A percentile compares a stretch with the other conserved stretches of the same genome.
These are phyloP conservation scores for Chiroxiphia lanceolata DNA, from an alignment of 2,797 vertebrate genomes.

Conservation along the genomic window DNA sequence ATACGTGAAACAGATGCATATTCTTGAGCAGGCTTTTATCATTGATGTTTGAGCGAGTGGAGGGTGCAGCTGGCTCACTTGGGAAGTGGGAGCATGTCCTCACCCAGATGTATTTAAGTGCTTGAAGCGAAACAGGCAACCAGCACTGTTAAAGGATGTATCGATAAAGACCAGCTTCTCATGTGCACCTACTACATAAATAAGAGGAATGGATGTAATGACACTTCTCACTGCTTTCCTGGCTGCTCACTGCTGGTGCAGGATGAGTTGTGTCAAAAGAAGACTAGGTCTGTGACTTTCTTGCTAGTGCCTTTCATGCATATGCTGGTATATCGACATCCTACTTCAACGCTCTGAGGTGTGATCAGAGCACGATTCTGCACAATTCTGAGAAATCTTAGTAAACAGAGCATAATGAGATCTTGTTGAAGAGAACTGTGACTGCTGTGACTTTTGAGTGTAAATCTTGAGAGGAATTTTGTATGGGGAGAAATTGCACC, in stretches of 20 bases:
- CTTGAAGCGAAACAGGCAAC: constrained; percentile 8
- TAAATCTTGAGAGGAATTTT: background rate
- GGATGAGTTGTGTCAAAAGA: background rate
- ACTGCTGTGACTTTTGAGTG: background rate
- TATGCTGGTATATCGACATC: background rate
- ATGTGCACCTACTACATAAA: background rate
- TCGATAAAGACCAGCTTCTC: background rate
- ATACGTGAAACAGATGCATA: constrained; percentile 56
- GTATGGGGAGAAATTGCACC: background rate
- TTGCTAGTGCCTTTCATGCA: background rate
- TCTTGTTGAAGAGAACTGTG: background rate
- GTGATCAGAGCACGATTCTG: background rate
- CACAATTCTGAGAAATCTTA: background rate
- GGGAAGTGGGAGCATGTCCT: constrained; percentile 22
- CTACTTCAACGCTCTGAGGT: background rate
- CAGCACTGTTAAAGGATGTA: background rate
- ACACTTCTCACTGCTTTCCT: background rate
- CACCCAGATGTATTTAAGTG: background rate
- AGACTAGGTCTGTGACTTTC: background rate
- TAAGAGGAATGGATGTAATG: background rate
- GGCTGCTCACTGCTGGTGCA: background rate
- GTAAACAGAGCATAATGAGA: background rate
- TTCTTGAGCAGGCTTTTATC: constrained; percentile 33
- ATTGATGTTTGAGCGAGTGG: background rate
- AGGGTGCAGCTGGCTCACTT: constrained; percentile 50